Percentiles rank a stretch among this genome's conserved stretches.
Conservation (phyloP, 2,113 vertebrate genomes). For the Syrrhaptes paradoxus region DNA sequence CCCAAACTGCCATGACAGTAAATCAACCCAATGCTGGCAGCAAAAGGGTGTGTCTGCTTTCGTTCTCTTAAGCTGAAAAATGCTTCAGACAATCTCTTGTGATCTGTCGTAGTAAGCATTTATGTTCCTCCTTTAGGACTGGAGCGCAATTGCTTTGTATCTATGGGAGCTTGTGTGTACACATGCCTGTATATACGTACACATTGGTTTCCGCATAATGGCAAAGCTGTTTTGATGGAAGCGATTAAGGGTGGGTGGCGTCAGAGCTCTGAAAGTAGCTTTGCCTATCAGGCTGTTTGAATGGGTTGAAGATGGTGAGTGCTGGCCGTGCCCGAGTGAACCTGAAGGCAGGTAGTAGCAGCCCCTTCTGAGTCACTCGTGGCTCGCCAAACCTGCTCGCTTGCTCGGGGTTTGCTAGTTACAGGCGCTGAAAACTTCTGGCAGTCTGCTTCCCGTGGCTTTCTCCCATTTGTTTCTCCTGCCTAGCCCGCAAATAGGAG, state of each 20-base stretch:
- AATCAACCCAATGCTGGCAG: not conserved
- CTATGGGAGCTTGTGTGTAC: not conserved
- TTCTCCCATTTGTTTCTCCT: not conserved
- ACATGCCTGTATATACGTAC: not conserved
- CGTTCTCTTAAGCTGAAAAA: not conserved
- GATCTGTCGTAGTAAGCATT: not conserved
- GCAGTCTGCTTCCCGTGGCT: not conserved
- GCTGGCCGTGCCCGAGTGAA: not conserved
- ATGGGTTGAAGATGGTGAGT: not conserved
- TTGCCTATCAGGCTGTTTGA: not conserved
- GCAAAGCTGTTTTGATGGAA: not conserved
- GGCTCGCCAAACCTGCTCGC: not conserved
- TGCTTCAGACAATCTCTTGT: not conserved
- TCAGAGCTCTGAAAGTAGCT: not conserved
- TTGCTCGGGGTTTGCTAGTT: not conserved
- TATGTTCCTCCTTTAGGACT: not conserved
- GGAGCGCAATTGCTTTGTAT: not conserved
- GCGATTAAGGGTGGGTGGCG: not conserved
- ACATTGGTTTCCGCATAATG: accelerated
- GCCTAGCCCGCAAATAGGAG: not conserved
- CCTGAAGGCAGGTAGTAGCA: not conserved
- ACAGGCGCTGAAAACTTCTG: not conserved
- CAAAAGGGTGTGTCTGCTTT: not conserved
- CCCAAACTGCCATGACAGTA: not conserved
- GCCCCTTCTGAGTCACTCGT: not conserved